Evolutionary conservation across 2,797 vertebrate species (phyloP).

Genomic region (Acanthurus lineatus): DNA sequence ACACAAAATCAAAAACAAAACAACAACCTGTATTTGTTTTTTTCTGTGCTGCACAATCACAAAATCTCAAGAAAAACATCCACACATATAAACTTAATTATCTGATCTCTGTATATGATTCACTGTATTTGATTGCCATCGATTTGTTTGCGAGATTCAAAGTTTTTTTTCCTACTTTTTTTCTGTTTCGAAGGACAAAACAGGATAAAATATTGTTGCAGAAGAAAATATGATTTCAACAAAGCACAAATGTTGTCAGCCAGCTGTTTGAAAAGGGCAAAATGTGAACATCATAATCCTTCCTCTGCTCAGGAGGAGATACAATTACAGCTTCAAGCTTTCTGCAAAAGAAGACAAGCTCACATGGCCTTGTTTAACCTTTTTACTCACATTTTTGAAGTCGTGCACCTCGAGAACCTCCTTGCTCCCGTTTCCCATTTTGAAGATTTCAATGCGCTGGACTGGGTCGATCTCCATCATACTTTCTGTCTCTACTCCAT

Average conservation of each 20-base stretch:
- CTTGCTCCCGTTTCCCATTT: constrained; percentile 90
- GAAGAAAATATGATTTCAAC: constrained; percentile 53
- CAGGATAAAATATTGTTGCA: constrained; percentile 30
- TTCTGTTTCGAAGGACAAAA: constrained; percentile 36
- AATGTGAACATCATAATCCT: constrained; percentile 39
- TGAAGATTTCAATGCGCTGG: constrained; percentile 90
- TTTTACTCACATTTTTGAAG: constrained; percentile 92
- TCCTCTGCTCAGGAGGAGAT: constrained; percentile 26
- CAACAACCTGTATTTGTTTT: neutral
- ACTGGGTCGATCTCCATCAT: constrained; percentile 92
- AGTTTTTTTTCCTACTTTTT: constrained; percentile 22
- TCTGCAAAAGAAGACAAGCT: constrained; percentile 12
- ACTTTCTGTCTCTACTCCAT: constrained; percentile 90
- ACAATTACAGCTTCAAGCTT: constrained; percentile 25
- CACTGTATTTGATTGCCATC: constrained; percentile 29
- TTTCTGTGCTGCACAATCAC: constrained; percentile 28
- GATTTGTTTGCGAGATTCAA: constrained; percentile 35
- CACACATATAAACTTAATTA: constrained; percentile 36
- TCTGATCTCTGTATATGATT: constrained; percentile 21
- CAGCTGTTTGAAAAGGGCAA: constrained; percentile 54
- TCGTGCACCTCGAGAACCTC: constrained; percentile 96
- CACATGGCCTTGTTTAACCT: constrained; percentile 28
- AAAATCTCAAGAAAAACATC: constrained; percentile 22
- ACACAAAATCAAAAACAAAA: too few species aligned
- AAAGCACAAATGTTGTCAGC: constrained; percentile 49